These are phyloP conservation scores for Chelonoidis abingdonii DNA, from an alignment of 2,113 vertebrate species.

Conservation along the genomic window DNA sequence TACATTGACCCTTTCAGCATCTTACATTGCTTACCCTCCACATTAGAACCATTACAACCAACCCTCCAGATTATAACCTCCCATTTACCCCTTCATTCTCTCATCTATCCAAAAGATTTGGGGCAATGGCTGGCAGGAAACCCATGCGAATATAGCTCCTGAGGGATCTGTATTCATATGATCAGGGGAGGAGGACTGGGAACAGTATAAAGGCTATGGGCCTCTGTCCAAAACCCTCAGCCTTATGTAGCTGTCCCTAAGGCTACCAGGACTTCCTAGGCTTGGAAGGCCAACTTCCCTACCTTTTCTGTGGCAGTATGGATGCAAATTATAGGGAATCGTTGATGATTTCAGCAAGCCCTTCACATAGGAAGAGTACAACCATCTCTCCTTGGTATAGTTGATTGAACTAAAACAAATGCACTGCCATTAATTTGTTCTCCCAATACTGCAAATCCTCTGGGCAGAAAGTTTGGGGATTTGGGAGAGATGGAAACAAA, in stretches of 20 bases:
- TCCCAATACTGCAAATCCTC: not conserved
- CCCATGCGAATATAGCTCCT: no score
- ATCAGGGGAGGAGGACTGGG: no score
- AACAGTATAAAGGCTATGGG: no score
- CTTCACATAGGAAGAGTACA: not conserved
- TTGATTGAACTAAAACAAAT: not conserved
- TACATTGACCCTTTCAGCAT: not conserved
- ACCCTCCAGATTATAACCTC: no score
- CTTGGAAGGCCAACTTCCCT: fast-evolving
- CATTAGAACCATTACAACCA: not conserved
- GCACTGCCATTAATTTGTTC: not conserved
- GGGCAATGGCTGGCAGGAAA: no score
- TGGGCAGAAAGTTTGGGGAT: not conserved
- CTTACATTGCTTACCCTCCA: not conserved
- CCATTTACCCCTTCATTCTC: no score
- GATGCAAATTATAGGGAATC: not conserved
- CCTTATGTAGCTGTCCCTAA: not conserved
- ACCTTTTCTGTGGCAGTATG: not conserved
- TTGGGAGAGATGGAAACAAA: not conserved
- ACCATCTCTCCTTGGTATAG: not conserved
- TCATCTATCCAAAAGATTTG: no score
- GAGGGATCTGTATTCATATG: no score
- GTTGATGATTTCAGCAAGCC: not conserved
- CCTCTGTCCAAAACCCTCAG: not conserved
- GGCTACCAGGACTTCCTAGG: not conserved